These are phyloP conservation scores for Ceratina calcarata DNA, from an alignment of 1,140 invertebrate genomes.

Conservation along the genomic window DNA sequence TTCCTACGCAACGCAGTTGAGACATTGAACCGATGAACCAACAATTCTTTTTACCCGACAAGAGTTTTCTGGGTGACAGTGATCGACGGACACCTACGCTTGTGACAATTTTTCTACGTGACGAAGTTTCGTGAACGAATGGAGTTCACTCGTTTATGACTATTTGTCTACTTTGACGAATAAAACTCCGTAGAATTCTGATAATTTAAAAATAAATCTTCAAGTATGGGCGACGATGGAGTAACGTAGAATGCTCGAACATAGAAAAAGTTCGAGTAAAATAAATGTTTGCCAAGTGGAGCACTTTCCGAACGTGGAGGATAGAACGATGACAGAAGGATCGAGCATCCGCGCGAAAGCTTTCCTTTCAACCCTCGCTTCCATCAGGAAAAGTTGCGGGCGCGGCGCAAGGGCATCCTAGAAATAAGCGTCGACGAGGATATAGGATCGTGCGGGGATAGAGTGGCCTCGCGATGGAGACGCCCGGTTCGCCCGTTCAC, in stretches of 20 bases:
- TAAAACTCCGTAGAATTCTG: too few relatives aligned
- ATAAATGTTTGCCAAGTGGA: too few relatives aligned
- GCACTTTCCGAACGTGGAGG: too few relatives aligned
- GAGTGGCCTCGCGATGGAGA: slow-evolving; percentile 56
- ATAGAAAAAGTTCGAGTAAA: not conserved
- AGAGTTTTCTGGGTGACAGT: slow-evolving; percentile 55
- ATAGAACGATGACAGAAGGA: not conserved
- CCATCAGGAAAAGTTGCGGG: not conserved
- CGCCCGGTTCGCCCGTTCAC: slow-evolving; percentile 46
- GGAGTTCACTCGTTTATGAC: too few relatives aligned
- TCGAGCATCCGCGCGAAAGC: not conserved
- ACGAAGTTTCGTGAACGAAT: not conserved
- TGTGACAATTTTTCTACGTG: too few relatives aligned
- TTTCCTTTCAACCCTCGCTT: not conserved
- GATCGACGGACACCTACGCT: slow-evolving; percentile 64
- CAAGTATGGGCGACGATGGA: too few relatives aligned
- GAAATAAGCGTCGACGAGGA: slow-evolving; percentile 59
- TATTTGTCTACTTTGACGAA: too few relatives aligned
- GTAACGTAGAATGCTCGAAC: too few relatives aligned
- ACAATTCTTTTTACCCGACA: not conserved
- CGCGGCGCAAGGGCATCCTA: slow-evolving; percentile 14
- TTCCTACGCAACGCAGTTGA: slow-evolving; percentile 8
- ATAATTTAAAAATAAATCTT: too few relatives aligned
- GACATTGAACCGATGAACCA: not conserved
- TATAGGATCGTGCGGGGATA: slow-evolving; percentile 59